phyloP scores from a whole-genome alignment of 37 sponge, comb jelly and placozoan species.

The Geodia barretti region DNA sequence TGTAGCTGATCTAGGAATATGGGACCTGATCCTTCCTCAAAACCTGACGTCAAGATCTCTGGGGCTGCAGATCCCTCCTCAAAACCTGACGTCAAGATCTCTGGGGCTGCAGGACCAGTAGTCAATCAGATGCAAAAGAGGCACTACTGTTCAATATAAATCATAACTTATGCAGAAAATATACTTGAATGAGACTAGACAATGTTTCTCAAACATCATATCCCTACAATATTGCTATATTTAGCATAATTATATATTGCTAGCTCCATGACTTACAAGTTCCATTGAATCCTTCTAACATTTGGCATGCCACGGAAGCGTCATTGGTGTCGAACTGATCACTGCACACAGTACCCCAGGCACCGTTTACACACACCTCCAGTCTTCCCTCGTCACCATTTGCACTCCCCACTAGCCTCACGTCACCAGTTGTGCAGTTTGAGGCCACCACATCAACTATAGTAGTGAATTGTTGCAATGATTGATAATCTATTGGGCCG shows the following conservation, averaged over 20 bases:
- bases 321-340: conserved; percentile 14
- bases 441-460: background rate
- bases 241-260: background rate
- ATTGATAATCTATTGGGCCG: too few relatives aligned
- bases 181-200: too few relatives aligned
- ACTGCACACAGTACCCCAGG: conserved; percentile 61
- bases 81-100: background rate
- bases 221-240: background rate
- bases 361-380: conserved; percentile 58
- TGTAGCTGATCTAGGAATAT: conserved; percentile 37
- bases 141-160: too few relatives aligned
- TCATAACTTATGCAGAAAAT: background rate
- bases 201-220: background rate
- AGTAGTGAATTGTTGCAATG: too few relatives aligned
- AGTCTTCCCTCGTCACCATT: conserved; percentile 31
- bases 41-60: background rate
- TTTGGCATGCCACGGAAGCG: conserved; percentile 28
- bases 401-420: conserved; percentile 27
- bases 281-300: conserved; percentile 21
- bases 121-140: too few relatives aligned
- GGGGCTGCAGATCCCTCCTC: background rate
- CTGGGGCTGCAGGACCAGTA: too few relatives aligned
- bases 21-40: background rate
- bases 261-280: conserved; percentile 18
- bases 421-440: conserved; percentile 33